Conservation (phyloP, 1,140 invertebrate genomes). For the Brachionus koreanus region DNA sequence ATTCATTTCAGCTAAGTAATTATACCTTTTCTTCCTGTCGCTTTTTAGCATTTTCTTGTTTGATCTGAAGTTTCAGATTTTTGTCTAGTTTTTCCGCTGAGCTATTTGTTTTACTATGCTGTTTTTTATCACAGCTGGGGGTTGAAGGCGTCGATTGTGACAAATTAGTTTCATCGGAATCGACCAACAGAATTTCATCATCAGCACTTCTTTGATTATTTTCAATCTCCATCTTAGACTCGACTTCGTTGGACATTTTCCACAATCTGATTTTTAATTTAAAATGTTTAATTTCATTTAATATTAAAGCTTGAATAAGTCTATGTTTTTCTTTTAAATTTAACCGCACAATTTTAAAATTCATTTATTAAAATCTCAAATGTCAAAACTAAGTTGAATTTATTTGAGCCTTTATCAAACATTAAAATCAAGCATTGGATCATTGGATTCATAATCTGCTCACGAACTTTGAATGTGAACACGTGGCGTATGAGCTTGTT, state of each 20-base stretch:
- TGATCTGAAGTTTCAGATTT: conserved; percentile 15
- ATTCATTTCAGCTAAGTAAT: neutral
- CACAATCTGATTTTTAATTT: neutral
- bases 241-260: conserved; percentile 4
- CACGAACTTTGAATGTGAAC: no score
- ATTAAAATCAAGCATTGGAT: no score
- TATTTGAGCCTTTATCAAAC: neutral
- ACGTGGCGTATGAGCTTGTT: no score
- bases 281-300: neutral
- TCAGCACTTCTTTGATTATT: neutral
- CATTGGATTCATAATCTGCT: no score
- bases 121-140: neutral
- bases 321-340: neutral
- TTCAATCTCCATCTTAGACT: conserved; percentile 2
- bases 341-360: neutral
- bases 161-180: neutral
- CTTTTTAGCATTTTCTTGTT: conserved; percentile 12
- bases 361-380: neutral
- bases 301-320: neutral
- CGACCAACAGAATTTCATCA: neutral
- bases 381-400: neutral
- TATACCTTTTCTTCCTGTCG: conserved; percentile 27
- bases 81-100: conserved; percentile 35
- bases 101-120: neutral
- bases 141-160: neutral